These are phyloP conservation scores for Ceratotherium simum DNA, from an alignment of 2,113 vertebrate species.

Conservation along the genomic window DNA sequence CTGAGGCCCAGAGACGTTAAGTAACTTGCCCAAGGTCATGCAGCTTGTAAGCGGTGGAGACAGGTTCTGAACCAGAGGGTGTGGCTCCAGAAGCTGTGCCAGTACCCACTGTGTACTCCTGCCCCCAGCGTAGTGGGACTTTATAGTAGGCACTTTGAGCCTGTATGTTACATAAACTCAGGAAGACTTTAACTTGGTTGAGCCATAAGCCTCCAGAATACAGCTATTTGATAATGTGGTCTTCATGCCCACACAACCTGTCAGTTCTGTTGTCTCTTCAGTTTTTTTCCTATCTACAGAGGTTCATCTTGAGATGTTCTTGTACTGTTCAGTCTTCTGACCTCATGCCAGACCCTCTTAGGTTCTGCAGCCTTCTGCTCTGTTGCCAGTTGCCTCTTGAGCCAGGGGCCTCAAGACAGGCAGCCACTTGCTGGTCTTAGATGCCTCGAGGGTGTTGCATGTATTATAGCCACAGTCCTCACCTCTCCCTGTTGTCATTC, in stretches of 20 bases:
- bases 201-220: not conserved
- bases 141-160: not conserved
- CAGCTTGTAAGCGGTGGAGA: not conserved
- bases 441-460: not conserved
- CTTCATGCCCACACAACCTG: not conserved
- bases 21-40: not conserved
- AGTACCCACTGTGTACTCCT: not conserved
- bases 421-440: not conserved
- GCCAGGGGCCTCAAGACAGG: not conserved
- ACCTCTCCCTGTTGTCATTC: not conserved
- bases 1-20: not conserved
- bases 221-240: not conserved
- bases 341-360: not conserved
- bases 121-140: not conserved
- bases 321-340: fast-evolving
- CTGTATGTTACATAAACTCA: not conserved
- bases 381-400: not conserved
- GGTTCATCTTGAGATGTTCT: not conserved
- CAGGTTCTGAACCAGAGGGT: not conserved
- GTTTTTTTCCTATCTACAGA: too few relatives aligned
- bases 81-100: not conserved
- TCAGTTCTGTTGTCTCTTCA: not conserved
- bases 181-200: not conserved
- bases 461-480: fast-evolving
- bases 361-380: not conserved